Evolutionary conservation across 2,888 invertebrate species (phyloP).

Genomic region (Mactromeris polynyma): DNA sequence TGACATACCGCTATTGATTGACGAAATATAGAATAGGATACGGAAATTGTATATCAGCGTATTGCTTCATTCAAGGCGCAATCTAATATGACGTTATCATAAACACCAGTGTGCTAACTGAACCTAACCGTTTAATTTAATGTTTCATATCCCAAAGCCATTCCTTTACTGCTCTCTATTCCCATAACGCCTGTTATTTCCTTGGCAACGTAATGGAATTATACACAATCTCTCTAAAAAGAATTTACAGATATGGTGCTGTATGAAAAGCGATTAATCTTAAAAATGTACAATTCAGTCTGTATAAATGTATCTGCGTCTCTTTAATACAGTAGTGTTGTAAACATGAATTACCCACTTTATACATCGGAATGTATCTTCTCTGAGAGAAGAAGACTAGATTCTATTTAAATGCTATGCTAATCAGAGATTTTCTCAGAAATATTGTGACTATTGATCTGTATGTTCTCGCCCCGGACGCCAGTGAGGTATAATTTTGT

Average conservation of each 20-base stretch:
- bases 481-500: slow-evolving; percentile 15
- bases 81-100: neutral
- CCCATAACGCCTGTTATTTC: neutral
- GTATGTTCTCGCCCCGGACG: slow-evolving; percentile 21
- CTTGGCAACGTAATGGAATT: neutral
- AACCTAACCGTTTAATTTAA: too few relatives aligned
- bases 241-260: neutral
- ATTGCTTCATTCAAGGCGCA: neutral
- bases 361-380: neutral
- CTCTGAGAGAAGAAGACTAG: neutral
- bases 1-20: neutral
- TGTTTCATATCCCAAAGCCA: neutral
- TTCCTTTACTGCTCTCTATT: neutral
- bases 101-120: neutral
- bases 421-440: slow-evolving; percentile 15
- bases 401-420: slow-evolving; percentile 15
- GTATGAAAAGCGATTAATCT: neutral
- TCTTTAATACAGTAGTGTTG: neutral
- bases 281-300: neutral
- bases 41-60: neutral
- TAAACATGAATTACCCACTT: neutral
- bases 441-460: slow-evolving; percentile 29
- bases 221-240: neutral
- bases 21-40: neutral
- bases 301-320: neutral